Evolutionary conservation across 2,113 vertebrate species (phyloP), one percentile per base, ranked within the genome.

Genomic region (Protomyctophum bolini): DNA sequence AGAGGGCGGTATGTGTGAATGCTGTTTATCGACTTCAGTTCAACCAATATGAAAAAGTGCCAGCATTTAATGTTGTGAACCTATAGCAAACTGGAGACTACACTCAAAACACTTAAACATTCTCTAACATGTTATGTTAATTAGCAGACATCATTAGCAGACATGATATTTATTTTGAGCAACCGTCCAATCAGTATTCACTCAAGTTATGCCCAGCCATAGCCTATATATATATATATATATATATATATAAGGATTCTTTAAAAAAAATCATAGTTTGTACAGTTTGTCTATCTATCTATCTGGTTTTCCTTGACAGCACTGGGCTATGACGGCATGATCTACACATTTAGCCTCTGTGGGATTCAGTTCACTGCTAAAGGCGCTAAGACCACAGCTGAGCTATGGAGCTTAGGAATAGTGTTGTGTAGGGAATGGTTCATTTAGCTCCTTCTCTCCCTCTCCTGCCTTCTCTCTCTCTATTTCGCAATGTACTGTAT

Each of bases 161-260:
- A n/a, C 61, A 64, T 49, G 50, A 62, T 75, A 33, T 71, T 76
- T 81, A 58, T 72, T 79, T 72, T 79, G 33, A 33, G 59, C 47
- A 85, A 75, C 79, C 57, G 84, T 73, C 82, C 33, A 33, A 33
- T 33, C 33, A 33, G 33, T 33, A 33, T 33, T 33, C 33, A 82
- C 76, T 66, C 63, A 80, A 80, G 84, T 74, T 68, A 65, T 80
- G 73, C 79, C 73, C n/a, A n/a, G n/a, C n/a, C n/a, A n/a, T n/a
- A n/a, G n/a, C n/a, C n/a, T n/a, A n/a, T n/a, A n/a, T n/a, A n/a
- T n/a, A n/a, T n/a, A n/a, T n/a, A n/a, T n/a, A n/a, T n/a, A n/a
- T n/a, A n/a, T n/a, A n/a, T n/a, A n/a, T n/a, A n/a, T n/a, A n/a
- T n/a, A n/a, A n/a, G n/a, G n/a, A n/a, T n/a, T n/a, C n/a, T n/a